A percentile compares a stretch with the other conserved stretches of the same genome.
Conservation (phyloP, 2,113 vertebrate species). For the Pan paniscus region DNA sequence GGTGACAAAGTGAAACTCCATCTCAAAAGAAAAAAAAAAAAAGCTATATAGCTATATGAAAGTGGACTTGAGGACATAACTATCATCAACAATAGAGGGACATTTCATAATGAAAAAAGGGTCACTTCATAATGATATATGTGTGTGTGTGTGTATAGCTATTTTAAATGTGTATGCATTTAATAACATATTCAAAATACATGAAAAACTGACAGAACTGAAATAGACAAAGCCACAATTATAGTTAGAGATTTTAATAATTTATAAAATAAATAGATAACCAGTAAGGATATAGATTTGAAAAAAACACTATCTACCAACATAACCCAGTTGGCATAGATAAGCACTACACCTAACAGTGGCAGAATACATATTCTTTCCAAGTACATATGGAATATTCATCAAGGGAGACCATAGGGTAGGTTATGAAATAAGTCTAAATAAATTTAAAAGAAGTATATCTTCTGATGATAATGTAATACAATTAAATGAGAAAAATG, state of each 20-base stretch:
- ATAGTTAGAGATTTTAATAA: background rate
- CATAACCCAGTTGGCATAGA: background rate
- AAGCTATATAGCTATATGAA: background rate
- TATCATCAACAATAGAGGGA: too few relatives aligned
- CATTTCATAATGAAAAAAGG: background rate
- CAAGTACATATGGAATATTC: background rate
- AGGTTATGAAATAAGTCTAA: background rate
- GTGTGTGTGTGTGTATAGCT: background rate
- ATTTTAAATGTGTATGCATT: background rate
- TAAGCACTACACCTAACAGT: background rate
- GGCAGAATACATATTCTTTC: background rate
- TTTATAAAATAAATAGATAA: background rate
- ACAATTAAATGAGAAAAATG: background rate
- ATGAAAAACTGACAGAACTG: background rate
- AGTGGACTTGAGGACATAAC: background rate
- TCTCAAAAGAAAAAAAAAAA: too few relatives aligned
- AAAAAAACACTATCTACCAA: background rate
- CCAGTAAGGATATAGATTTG: background rate
- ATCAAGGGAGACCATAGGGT: background rate
- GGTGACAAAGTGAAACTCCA: too few relatives aligned
- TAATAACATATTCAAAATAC: background rate
- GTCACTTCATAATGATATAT: background rate
- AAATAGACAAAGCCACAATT: background rate
- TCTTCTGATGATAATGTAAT: conserved; percentile 6
- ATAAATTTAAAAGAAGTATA: background rate